Evolutionary conservation across 2,888 invertebrate species (phyloP), one percentile per base, ranked within the genome.

Genomic region (Andricus quercusramuli): DNA sequence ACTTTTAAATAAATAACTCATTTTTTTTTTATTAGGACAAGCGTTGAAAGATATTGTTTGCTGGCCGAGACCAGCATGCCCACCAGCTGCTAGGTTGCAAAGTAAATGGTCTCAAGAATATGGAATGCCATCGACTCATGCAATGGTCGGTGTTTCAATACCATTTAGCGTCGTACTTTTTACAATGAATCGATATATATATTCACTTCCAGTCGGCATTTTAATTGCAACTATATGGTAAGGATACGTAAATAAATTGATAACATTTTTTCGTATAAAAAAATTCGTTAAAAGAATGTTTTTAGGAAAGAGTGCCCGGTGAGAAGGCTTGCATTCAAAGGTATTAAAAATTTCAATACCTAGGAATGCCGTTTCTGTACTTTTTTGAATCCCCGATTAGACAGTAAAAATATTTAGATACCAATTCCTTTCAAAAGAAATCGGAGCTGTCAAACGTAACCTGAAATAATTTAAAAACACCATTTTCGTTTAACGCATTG

Each of bases 101-200:
- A 95, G 95, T 68, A 97, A 98, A 93, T 98, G 98, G 97, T 96
- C 96, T 2, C 93, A 97, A 86, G 98, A 98, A 91, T 98, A 98
- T 93, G 98, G 98, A 20, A 98, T 98, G 97, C 98, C 98, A 2
- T 98, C 98, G 20, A 98, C 98, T 1, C 98, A 98, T 93, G 98
- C 98, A 11, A 97, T 98, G 97, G 97, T 97, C 62, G 97, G 96
- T 1, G 95, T 97, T 22, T 96, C 97, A 1, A 96, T 98, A 88
- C 98, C 98, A 62, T 97, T 97, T 92, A 96, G 97, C 0, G 95
- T 98, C 78, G 93, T 98, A 79, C 93, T 97, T 80, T 97, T 96
- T 89, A 97, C 97, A 3, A 95, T 96, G 93, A 95, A 96, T 89
- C 94, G 97, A 93, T 98, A 98, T 92, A 95, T 96, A 93, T 96